Conservation (phyloP, 2,888 invertebrate genomes). For the Diaperis boleti region DNA sequence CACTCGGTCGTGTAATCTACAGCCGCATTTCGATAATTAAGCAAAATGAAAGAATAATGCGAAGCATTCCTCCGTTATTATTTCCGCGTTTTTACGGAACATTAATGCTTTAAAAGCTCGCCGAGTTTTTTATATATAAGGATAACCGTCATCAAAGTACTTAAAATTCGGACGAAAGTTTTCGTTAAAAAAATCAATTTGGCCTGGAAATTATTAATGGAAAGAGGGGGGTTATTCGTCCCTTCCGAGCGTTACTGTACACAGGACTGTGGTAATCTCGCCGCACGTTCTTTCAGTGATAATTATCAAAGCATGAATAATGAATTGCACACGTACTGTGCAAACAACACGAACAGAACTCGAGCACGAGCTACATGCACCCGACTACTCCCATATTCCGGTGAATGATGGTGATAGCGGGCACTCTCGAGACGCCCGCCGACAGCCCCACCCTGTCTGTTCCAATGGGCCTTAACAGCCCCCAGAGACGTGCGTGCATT, state of each 20-base stretch:
- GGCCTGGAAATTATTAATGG: conserved; percentile 36
- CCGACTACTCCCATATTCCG: conserved; percentile 42
- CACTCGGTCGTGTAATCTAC: too few species aligned
- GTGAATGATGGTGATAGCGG: conserved; percentile 41
- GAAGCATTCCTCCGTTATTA: conserved; percentile 13
- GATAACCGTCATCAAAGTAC: conserved; percentile 22
- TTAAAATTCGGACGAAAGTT: conserved; percentile 26
- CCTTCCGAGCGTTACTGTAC: conserved; percentile 24
- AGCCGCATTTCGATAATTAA: conserved; percentile 1
- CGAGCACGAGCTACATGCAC: conserved; percentile 38
- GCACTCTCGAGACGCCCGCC: conserved; percentile 37
- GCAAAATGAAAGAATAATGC: conserved; percentile 9
- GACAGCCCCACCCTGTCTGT: conserved; percentile 42
- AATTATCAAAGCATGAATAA: conserved; percentile 58
- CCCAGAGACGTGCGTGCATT: conserved; percentile 41
- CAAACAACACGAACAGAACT: conserved; percentile 51
- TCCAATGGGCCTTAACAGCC: conserved; percentile 38
- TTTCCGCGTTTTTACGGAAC: conserved; percentile 7
- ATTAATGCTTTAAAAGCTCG: conserved; percentile 23
- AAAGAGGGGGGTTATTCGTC: conserved; percentile 28
- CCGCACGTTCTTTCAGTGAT: conserved; percentile 52
- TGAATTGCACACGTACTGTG: conserved; percentile 54
- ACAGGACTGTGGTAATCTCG: conserved; percentile 37
- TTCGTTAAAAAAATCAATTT: conserved; percentile 33
- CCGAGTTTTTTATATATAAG: conserved; percentile 22